Conservation (phyloP, 2,888 invertebrate species). For the Folsomia candida region DNA sequence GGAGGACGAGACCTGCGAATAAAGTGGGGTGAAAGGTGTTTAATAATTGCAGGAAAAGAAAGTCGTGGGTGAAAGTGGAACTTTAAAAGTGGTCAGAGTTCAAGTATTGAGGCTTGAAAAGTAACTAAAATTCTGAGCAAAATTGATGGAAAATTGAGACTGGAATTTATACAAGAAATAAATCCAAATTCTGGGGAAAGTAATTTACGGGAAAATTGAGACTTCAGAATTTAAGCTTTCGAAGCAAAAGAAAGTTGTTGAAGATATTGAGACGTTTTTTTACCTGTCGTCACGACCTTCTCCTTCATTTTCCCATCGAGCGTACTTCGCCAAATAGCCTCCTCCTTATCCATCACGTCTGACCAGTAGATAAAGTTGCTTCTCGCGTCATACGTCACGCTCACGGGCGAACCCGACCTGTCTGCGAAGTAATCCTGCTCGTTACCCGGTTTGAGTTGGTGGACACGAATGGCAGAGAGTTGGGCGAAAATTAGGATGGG, state of each 20-base stretch:
- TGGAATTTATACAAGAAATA: too few species aligned
- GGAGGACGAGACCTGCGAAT: constrained; percentile 63
- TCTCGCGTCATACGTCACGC: constrained; percentile 65
- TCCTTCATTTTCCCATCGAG: constrained; percentile 58
- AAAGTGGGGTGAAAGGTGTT: neutral
- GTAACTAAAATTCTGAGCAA: too few species aligned
- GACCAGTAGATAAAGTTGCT: constrained; percentile 75
- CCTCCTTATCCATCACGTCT: constrained; percentile 67
- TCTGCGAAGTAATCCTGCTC: neutral
- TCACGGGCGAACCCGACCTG: constrained; percentile 63
- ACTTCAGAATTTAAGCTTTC: too few species aligned
- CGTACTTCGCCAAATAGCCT: constrained; percentile 66
- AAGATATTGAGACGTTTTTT: too few species aligned
- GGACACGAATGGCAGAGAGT: neutral
- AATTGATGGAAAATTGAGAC: too few species aligned
- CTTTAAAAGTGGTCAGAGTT: too few species aligned
- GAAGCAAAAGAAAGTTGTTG: too few species aligned
- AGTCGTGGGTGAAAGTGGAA: neutral
- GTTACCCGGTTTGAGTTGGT: neutral
- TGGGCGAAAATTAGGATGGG: neutral
- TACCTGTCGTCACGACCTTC: constrained; percentile 45
- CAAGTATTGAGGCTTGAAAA: too few species aligned
- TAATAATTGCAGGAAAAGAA: too few species aligned
- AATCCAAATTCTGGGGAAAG: too few species aligned
- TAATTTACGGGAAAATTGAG: too few species aligned